Percentiles rank a stretch among this genome's conserved stretches.
Evolutionary conservation across 2,797 vertebrate genomes (phyloP).

Genomic region (Macroramphosus scolopax): DNA sequence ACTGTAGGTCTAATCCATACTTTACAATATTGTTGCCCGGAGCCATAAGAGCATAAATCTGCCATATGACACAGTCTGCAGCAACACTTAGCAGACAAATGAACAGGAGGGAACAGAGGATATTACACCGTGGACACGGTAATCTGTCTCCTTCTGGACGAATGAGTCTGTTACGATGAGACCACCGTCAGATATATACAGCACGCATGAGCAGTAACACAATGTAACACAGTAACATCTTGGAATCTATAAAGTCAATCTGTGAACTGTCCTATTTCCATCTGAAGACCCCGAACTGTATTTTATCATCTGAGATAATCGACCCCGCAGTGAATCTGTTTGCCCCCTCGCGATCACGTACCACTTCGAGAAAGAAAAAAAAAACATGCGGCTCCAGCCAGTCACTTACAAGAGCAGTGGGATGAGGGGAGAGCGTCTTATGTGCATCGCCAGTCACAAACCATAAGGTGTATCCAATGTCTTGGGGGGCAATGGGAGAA

Average conservation of each 20-base stretch:
- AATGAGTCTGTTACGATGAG: slow-evolving; percentile 17
- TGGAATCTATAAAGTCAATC: too few species aligned
- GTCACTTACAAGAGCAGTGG: too few species aligned
- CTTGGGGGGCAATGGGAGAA: slow-evolving; percentile 49
- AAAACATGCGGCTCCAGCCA: slow-evolving; percentile 14
- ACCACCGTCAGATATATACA: slow-evolving; percentile 8
- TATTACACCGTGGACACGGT: slow-evolving; percentile 23
- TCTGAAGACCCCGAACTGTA: too few species aligned
- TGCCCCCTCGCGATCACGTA: too few species aligned
- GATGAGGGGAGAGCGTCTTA: slow-evolving; percentile 33
- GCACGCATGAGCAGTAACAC: slow-evolving; percentile 1
- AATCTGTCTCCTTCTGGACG: slow-evolving; percentile 31
- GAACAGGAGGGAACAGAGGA: slow-evolving; percentile 25
- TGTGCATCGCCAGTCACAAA: slow-evolving; percentile 56
- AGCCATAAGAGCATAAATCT: slow-evolving; percentile 47
- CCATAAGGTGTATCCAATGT: slow-evolving; percentile 65
- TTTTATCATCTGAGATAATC: too few species aligned
- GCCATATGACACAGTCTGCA: slow-evolving; percentile 39
- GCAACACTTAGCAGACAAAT: slow-evolving; percentile 59
- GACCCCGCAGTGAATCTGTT: too few species aligned
- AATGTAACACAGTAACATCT: too few species aligned
- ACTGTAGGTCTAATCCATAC: slow-evolving; percentile 59
- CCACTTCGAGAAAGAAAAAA: not conserved
- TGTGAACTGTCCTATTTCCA: too few species aligned
- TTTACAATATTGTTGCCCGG: slow-evolving; percentile 53